A percentile compares a stretch with the other conserved stretches of the same genome.
Conservation (phyloP, 2,797 vertebrate genomes). For the Toxotes lorentzi region DNA sequence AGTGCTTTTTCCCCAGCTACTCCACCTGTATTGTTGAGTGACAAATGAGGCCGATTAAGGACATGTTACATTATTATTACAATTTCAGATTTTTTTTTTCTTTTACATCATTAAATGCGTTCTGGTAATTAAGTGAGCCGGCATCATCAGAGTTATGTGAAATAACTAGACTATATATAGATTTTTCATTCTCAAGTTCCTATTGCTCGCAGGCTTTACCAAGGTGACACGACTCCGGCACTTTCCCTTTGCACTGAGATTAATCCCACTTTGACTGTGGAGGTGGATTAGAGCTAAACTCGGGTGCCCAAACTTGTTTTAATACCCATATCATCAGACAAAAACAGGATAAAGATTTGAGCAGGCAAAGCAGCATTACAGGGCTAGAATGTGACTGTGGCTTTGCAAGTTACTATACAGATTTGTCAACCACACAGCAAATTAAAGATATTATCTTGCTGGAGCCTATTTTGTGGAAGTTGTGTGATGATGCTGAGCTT, state of each 20-base stretch:
- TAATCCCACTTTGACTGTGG: constrained; percentile 83
- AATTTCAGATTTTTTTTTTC: constrained; percentile 45
- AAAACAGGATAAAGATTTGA: constrained; percentile 83
- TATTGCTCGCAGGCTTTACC: constrained; percentile 64
- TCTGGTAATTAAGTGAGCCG: constrained; percentile 69
- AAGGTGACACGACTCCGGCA: constrained; percentile 79
- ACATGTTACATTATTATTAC: constrained; percentile 67
- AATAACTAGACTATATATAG: constrained; percentile 62
- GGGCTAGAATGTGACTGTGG: constrained; percentile 72
- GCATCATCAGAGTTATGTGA: constrained; percentile 51
- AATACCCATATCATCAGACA: constrained; percentile 84
- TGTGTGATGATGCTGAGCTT: constrained; percentile 75
- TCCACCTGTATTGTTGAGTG: constrained; percentile 76
- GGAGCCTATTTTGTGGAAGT: constrained; percentile 82
- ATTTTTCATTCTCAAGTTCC: constrained; percentile 74
- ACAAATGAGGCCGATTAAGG: constrained; percentile 77
- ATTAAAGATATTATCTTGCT: constrained; percentile 86
- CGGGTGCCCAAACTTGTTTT: constrained; percentile 83
- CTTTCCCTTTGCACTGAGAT: constrained; percentile 68
- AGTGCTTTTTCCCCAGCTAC: constrained; percentile 56
- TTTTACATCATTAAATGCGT: constrained; percentile 62
- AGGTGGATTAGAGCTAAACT: constrained; percentile 83
- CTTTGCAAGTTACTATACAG: constrained; percentile 79
- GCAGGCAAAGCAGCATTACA: constrained; percentile 73
- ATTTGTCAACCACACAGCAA: constrained; percentile 84